These are phyloP conservation scores for Microplitis demolitor DNA, from an alignment of 1,140 invertebrate species.

Conservation along the genomic window DNA sequence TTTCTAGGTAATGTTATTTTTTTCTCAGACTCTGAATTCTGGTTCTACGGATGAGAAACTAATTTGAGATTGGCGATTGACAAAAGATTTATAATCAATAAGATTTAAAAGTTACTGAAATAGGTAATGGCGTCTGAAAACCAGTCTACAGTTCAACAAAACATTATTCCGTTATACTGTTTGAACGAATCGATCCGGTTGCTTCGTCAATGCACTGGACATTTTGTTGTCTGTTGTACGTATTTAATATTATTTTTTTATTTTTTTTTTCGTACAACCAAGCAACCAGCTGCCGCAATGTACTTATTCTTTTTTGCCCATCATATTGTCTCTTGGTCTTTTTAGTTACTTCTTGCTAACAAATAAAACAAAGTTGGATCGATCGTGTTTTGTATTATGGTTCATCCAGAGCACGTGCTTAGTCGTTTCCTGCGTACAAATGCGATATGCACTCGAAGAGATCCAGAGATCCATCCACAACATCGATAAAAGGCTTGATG, in stretches of 20 bases:
- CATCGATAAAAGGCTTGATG: not conserved
- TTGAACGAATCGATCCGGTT: slow-evolving; percentile 23
- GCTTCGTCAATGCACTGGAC: slow-evolving; percentile 8
- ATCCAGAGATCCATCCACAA: not conserved
- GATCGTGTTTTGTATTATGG: not conserved
- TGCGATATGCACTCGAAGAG: not conserved
- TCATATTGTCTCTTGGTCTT: slow-evolving; percentile 13
- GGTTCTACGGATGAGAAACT: not conserved
- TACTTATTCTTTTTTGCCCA: not conserved
- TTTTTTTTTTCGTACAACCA: no score
- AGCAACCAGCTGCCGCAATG: slow-evolving; percentile 5
- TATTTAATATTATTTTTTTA: no score
- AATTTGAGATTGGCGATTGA: not conserved
- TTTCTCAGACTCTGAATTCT: no score
- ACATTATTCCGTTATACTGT: slow-evolving; percentile 19
- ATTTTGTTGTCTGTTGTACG: no score
- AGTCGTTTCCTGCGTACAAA: slow-evolving; percentile 22
- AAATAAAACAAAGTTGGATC: not conserved
- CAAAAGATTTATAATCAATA: not conserved
- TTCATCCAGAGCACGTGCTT: slow-evolving; percentile 20
- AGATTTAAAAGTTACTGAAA: slow-evolving; percentile 17
- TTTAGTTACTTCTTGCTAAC: slow-evolving; percentile 1
- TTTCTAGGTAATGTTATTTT: no score
- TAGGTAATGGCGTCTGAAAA: slow-evolving; percentile 13
- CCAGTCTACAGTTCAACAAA: not conserved